Conservation (phyloP, 1,140 invertebrate genomes). For the Atta colombica region DNA sequence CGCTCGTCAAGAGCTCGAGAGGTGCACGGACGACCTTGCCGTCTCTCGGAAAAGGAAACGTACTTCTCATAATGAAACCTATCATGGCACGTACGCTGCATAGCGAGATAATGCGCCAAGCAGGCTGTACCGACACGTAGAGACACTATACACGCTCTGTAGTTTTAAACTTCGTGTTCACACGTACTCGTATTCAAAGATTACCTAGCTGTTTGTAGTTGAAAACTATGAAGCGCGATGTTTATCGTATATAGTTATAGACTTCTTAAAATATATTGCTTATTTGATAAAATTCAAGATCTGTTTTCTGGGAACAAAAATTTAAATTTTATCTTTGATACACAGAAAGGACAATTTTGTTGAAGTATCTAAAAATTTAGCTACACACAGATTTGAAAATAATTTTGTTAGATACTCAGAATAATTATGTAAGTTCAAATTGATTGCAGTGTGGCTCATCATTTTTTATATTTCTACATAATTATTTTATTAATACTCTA, state of each 20-base stretch:
- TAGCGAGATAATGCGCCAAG: conserved; percentile 66
- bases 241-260: neutral
- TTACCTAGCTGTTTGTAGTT: conserved; percentile 1
- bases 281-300: neutral
- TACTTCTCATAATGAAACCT: conserved; percentile 76
- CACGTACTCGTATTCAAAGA: conserved; percentile 28
- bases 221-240: neutral
- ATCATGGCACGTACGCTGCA: conserved; percentile 64
- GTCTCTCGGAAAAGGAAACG: conserved; percentile 76
- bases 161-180: conserved; percentile 15
- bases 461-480: no score
- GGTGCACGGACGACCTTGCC: conserved; percentile 72
- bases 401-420: no score
- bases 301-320: neutral
- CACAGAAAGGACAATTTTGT: no score
- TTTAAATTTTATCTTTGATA: neutral
- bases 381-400: no score
- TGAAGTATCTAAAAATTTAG: no score
- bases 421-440: no score
- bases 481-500: no score
- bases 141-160: conserved; percentile 18
- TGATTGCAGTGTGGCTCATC: no score
- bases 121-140: conserved; percentile 56
- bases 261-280: neutral
- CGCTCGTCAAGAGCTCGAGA: conserved; percentile 46